These are phyloP conservation scores for Odontothrips loti DNA, from an alignment of 2,888 invertebrate species.

Conservation along the genomic window DNA sequence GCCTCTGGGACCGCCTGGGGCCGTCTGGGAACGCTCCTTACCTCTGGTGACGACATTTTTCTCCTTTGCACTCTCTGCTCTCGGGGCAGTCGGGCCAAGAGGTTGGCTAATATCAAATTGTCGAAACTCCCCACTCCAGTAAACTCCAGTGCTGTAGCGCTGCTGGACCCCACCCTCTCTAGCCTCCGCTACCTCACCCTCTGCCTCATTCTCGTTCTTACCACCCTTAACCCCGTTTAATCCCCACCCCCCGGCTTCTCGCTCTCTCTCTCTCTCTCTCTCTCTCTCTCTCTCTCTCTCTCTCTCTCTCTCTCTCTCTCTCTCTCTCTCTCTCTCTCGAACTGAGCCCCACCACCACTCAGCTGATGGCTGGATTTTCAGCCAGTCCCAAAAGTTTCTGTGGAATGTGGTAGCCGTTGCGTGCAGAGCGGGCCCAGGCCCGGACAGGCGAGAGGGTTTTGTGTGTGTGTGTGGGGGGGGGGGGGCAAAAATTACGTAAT, in stretches of 20 bases:
- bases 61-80: background rate
- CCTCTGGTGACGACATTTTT: too few species aligned
- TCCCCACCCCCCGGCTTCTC: background rate
- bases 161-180: background rate
- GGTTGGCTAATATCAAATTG: slow-evolving; percentile 12
- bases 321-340: background rate
- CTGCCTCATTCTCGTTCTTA: too few species aligned
- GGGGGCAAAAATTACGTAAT: too few species aligned
- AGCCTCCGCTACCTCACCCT: too few species aligned
- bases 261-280: background rate
- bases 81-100: background rate
- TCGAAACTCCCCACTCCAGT: background rate
- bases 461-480: too few species aligned
- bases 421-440: background rate
- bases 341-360: background rate
- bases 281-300: background rate
- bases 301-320: background rate
- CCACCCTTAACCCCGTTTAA: too few species aligned
- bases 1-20: too few species aligned
- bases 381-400: background rate
- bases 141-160: background rate
- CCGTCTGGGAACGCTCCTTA: too few species aligned
- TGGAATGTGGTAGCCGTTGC: slow-evolving; percentile 1
- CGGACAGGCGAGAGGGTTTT: background rate
- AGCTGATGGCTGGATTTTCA: slow-evolving; percentile 10